Base-by-base conservation (phyloP, 2,888 invertebrate species). In the Epinotia ramella region DNA sequence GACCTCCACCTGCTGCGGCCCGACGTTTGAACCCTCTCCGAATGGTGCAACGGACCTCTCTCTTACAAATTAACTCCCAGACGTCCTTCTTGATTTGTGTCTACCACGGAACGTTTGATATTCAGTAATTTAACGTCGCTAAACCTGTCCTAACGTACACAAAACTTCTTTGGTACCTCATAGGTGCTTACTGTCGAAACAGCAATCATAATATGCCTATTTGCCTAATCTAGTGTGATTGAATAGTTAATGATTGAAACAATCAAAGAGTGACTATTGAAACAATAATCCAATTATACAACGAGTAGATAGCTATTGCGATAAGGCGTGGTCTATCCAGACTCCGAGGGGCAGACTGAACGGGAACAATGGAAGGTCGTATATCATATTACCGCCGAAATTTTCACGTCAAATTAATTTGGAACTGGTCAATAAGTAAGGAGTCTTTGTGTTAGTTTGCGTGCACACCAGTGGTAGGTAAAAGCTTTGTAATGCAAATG, bases 1-100 rank as follows among this genome's bases (percentile, higher is more conserved):
- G 95, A 94, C 80, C 88, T 94, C 9, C 95, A 94, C 79, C 88
- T 94, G 3, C 83, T 94, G 71, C 88, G 93, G 60, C 95, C 94
- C 20, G 94, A 94, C 80, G 90, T 90, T 80, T 93, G 87, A 92
- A 71, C 40, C 78, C 64, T 73, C 33, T 67, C 56, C 60, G 64
- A 68, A 57, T 60, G 64, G 76, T 71, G 81, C 78, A 72, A 71
- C 73, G 73, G 66, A 71, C 72, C 65, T 70, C 69, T 24, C 76
- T 73, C 77, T 78, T 79, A 78, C 76, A 72, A n/a, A n/a, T 64
- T 59, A 44, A 57, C 68, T 57, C 24, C 24, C 56, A 49, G 40
- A 62, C 11, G 20, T 18, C 71, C 72, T 56, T 44, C 28, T 68
- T 56, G 16, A 59, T 70, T 74, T 60, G 67, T 70, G 73, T 72